Conservation (phyloP, 2,888 invertebrate genomes). For the Thelaira solivaga region DNA sequence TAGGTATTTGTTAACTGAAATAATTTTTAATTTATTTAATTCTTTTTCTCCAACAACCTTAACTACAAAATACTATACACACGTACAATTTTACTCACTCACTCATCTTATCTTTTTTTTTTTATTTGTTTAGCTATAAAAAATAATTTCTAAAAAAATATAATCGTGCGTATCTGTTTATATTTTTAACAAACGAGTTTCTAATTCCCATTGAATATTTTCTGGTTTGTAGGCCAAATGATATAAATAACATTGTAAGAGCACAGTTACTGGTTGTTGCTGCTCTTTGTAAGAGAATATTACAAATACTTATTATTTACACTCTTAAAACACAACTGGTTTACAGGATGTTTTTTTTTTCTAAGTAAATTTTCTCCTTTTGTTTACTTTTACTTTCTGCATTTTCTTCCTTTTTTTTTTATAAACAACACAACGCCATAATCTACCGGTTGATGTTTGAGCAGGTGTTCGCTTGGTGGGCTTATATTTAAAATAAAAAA, state of each 20-base stretch:
- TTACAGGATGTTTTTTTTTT: slow-evolving; percentile 41
- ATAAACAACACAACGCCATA: background rate
- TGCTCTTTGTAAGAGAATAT: background rate
- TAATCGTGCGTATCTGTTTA: no score
- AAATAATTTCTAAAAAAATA: slow-evolving; percentile 19
- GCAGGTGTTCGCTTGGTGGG: slow-evolving; percentile 40
- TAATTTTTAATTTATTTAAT: no score
- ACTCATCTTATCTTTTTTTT: background rate
- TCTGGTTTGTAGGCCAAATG: slow-evolving; percentile 5
- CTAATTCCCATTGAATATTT: background rate
- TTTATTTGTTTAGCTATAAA: no score
- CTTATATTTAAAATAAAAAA: background rate
- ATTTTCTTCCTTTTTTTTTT: slow-evolving; percentile 3
- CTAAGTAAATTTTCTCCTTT: background rate
- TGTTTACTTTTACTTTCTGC: slow-evolving; percentile 48
- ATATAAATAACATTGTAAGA: slow-evolving; percentile 2
- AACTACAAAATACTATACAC: background rate
- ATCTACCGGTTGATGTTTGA: slow-evolving; percentile 10
- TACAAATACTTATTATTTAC: background rate
- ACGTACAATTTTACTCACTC: no score
- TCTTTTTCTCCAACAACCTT: no score
- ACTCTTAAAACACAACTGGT: slow-evolving; percentile 33
- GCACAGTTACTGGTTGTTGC: background rate
- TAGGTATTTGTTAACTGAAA: no score
- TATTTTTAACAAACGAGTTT: background rate